Conservation (phyloP, 2,113 vertebrate species). For the Noturus placidus region DNA sequence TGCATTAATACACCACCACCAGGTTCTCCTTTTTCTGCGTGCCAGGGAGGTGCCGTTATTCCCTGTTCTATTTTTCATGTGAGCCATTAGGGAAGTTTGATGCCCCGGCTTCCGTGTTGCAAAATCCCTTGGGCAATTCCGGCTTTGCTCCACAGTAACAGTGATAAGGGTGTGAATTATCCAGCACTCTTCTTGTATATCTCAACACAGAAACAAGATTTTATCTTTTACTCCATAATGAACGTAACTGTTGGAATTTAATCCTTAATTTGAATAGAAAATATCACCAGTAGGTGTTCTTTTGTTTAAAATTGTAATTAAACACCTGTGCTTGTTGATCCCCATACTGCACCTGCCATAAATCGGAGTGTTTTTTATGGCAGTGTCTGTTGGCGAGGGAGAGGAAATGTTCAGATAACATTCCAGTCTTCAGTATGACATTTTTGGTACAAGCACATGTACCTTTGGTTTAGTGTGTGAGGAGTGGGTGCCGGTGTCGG, state of each 20-base stretch:
- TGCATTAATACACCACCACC: background rate
- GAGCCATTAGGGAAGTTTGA: slow-evolving; percentile 20
- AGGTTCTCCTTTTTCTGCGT: slow-evolving; percentile 7
- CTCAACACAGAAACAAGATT: background rate
- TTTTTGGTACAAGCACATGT: slow-evolving; percentile 47
- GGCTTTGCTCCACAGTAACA: background rate
- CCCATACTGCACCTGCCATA: slow-evolving; percentile 21
- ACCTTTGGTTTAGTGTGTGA: background rate
- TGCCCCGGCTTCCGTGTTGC: background rate
- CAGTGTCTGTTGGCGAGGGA: slow-evolving; percentile 29
- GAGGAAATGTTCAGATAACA: slow-evolving; percentile 40
- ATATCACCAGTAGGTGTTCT: background rate
- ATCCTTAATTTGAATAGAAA: background rate
- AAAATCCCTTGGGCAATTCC: background rate
- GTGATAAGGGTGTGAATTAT: background rate
- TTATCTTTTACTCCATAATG: background rate
- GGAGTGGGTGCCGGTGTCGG: background rate
- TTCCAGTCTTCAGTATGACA: slow-evolving; percentile 51
- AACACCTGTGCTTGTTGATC: background rate
- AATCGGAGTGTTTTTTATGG: slow-evolving; percentile 44
- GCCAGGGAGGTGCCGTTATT: background rate
- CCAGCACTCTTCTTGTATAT: background rate
- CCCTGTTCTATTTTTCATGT: background rate
- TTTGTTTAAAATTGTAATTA: slow-evolving; percentile 7
- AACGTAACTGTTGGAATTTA: background rate